Conservation (phyloP, 2,888 invertebrate species). For the Leucozona laternaria region DNA sequence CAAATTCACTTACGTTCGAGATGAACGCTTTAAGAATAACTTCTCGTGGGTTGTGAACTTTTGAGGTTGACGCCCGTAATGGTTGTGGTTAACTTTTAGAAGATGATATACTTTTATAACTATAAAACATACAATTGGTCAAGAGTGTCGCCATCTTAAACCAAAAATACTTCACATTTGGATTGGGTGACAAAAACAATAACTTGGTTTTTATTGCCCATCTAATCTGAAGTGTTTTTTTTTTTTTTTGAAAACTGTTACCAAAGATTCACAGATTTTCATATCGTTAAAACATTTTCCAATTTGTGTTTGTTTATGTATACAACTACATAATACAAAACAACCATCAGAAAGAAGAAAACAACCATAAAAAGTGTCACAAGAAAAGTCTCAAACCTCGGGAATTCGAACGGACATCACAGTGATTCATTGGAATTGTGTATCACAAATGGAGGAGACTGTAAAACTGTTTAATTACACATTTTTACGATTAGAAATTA, state of each 20-base stretch:
- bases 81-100: background rate
- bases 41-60: too few relatives aligned
- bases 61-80: background rate
- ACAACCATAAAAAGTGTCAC: conserved; percentile 5
- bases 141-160: background rate
- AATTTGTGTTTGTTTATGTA: conserved; percentile 9
- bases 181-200: background rate
- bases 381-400: conserved; percentile 11
- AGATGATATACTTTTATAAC: background rate
- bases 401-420: conserved; percentile 21
- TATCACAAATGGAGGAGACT: conserved; percentile 38
- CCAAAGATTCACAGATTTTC: conserved; percentile 23
- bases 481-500: conserved; percentile 73
- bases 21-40: too few relatives aligned
- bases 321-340: background rate
- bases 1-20: too few relatives aligned
- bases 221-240: background rate
- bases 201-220: background rate
- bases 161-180: background rate
- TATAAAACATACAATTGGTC: background rate
- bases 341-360: background rate
- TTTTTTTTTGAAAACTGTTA: background rate
- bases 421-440: conserved; percentile 67
- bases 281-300: background rate
- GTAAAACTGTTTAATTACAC: conserved; percentile 74